Percentiles rank a stretch among this genome's conserved stretches.
Evolutionary conservation across 2,888 invertebrate genomes (phyloP).

Genomic region (Anagyrus pseudococci): DNA sequence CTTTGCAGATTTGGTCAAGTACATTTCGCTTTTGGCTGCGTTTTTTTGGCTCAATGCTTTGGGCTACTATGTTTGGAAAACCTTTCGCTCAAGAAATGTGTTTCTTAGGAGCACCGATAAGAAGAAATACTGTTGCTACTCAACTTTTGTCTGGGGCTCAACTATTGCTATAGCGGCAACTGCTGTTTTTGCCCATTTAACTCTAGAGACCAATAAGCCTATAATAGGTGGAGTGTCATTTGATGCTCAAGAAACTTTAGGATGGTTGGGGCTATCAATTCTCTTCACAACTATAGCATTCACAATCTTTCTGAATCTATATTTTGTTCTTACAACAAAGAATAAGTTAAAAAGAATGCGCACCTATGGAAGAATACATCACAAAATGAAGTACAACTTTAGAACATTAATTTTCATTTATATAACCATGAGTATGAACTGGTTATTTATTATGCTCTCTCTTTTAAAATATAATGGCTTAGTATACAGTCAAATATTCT

Average conservation of each 20-base stretch:
- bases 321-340: slow-evolving; percentile 80
- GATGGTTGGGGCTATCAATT: slow-evolving; percentile 82
- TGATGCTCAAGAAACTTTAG: slow-evolving; percentile 77
- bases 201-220: slow-evolving; percentile 73
- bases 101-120: slow-evolving; percentile 85
- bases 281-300: slow-evolving; percentile 85
- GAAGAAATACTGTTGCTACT: slow-evolving; percentile 86
- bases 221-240: slow-evolving; percentile 51
- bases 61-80: slow-evolving; percentile 89
- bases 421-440: slow-evolving; percentile 76
- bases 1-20: slow-evolving; percentile 77
- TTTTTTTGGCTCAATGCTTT: slow-evolving; percentile 88
- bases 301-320: slow-evolving; percentile 78
- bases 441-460: slow-evolving; percentile 80
- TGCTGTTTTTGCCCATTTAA: slow-evolving; percentile 82
- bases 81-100: slow-evolving; percentile 85
- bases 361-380: slow-evolving; percentile 85
- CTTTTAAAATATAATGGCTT: slow-evolving; percentile 77
- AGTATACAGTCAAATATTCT: slow-evolving; percentile 76
- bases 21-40: slow-evolving; percentile 78
- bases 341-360: slow-evolving; percentile 81
- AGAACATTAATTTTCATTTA: slow-evolving; percentile 79
- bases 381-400: slow-evolving; percentile 85
- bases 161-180: slow-evolving; percentile 75
- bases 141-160: slow-evolving; percentile 79